Evolutionary conservation across 2,797 vertebrate species (phyloP), one percentile per base, ranked within the genome.

Genomic region (Scolopax rusticola): DNA sequence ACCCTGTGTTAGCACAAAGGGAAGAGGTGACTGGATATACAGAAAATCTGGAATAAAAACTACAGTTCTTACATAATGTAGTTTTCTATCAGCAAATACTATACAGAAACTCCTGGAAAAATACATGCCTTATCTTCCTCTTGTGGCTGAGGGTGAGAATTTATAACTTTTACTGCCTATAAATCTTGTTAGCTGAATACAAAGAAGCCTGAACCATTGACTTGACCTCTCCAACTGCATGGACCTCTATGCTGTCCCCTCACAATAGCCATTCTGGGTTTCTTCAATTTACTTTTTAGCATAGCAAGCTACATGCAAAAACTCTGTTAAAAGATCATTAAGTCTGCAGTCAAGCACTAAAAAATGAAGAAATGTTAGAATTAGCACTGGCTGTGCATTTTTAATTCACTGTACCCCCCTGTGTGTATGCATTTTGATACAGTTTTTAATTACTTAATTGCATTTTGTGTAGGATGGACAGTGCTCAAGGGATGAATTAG

Each of bases 391-490:
- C 47, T 68, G 28, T 28, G 79, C 47, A 63, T 82, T 92, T 94
- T 89, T 45, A 93, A 90, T 80, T 95, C 88, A 68, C 69, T 71
- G 10, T 47, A 24, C 4, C 7, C 8, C 12, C 8, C 4, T 2
- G 6, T 3, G 2, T 33, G 9, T 30, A 59, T 74, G 70, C 51
- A 93, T 96, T 93, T 93, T 93, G 74, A 89, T 70, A 64, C 24
- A 64, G 4, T 70, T 92, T 92, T 82, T 70, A 93, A 94, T 92
- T 77, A 89, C 64, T 85, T 95, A 56, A 83, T 84, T 90, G 65
- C 40, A 60, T 90, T 85, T 90, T 77, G 40, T 41, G 40, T 41
- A 53, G 60, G n/a, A 77, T 56, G 75, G 89, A 85, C 86, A 88
- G 61, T 9, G 54, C 91, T 87, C 15, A 0, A 68, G 78, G 81